phyloP scores from a whole-genome alignment of 2,797 vertebrate species.

The Valencia hispanica region DNA sequence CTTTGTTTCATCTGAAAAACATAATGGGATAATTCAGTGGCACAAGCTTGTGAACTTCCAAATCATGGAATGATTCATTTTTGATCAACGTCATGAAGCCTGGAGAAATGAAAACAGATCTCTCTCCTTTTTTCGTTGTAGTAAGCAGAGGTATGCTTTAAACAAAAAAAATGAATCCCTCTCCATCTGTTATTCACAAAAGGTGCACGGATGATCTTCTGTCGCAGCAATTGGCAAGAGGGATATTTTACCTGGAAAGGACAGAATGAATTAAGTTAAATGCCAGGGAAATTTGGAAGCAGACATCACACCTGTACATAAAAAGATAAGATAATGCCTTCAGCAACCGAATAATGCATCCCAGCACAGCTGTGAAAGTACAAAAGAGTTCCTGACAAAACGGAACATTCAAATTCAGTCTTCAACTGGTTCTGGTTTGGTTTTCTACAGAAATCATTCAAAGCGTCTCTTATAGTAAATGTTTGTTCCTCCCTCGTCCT shows the following conservation, averaged over 20 bases:
- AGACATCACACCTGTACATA: slow-evolving; percentile 6
- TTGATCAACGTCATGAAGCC: neutral
- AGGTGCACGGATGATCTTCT: neutral
- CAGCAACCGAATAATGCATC: neutral
- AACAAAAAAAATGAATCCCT: neutral
- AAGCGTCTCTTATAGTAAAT: neutral
- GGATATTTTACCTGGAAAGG: neutral
- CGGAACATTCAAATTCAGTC: neutral
- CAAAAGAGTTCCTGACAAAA: neutral
- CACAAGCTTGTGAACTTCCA: neutral
- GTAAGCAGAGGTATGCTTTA: neutral
- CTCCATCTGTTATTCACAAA: neutral
- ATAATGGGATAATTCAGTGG: neutral
- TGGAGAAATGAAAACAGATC: neutral
- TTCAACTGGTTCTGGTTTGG: no score
- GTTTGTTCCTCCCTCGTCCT: neutral
- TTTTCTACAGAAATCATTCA: neutral
- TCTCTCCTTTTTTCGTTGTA: neutral
- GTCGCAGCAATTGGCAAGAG: slow-evolving; percentile 1
- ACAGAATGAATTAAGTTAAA: slow-evolving; percentile 6
- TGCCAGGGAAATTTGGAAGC: slow-evolving; percentile 1
- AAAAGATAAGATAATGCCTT: neutral
- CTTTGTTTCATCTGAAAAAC: neutral
- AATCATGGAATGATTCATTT: neutral
- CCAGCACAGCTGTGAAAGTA: neutral